phyloP scores from a whole-genome alignment of 1,140 invertebrate genomes.

The Odontomachus brunneus region DNA sequence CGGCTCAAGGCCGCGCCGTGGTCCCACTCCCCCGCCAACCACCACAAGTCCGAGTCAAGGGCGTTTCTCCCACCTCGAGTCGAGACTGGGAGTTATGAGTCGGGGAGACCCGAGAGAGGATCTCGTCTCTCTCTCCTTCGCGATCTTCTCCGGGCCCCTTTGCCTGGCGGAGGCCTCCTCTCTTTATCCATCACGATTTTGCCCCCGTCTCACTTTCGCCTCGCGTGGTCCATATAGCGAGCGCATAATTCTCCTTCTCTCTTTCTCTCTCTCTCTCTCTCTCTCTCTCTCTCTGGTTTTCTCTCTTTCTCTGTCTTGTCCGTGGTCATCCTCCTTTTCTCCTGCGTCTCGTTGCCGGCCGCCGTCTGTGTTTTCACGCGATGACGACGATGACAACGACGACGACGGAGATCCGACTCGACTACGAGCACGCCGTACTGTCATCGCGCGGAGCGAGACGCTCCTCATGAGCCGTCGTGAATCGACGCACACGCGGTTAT shows the following conservation, averaged over 20 bases:
- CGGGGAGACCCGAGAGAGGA: slow-evolving; percentile 64
- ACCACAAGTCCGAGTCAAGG: slow-evolving; percentile 81
- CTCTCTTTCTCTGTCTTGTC: slow-evolving; percentile 36
- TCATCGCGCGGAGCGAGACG: slow-evolving; percentile 5
- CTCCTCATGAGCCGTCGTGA: slow-evolving; percentile 34
- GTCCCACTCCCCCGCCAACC: slow-evolving; percentile 82
- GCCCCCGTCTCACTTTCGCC: slow-evolving; percentile 55
- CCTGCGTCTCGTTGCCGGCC: slow-evolving; percentile 23
- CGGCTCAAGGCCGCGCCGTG: slow-evolving; percentile 81
- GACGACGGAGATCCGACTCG: neutral
- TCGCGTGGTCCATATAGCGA: slow-evolving; percentile 56
- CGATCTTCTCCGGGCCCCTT: slow-evolving; percentile 9
- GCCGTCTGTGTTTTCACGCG: slow-evolving; percentile 27
- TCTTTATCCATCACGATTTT: slow-evolving; percentile 57
- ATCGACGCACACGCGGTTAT: slow-evolving; percentile 14
- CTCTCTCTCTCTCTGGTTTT: neutral
- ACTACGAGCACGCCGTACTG: slow-evolving; percentile 28
- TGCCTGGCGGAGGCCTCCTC: slow-evolving; percentile 17
- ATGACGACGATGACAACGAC: slow-evolving; percentile 10
- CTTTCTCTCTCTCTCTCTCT: neutral
- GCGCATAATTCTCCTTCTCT: slow-evolving; percentile 32
- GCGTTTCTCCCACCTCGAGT: slow-evolving; percentile 77
- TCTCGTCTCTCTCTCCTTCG: slow-evolving; percentile 62
- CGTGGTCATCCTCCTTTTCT: slow-evolving; percentile 53
- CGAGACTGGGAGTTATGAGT: slow-evolving; percentile 60